These are phyloP conservation scores for Linyphia triangularis DNA, from an alignment of 2,888 invertebrate species.

Conservation along the genomic window DNA sequence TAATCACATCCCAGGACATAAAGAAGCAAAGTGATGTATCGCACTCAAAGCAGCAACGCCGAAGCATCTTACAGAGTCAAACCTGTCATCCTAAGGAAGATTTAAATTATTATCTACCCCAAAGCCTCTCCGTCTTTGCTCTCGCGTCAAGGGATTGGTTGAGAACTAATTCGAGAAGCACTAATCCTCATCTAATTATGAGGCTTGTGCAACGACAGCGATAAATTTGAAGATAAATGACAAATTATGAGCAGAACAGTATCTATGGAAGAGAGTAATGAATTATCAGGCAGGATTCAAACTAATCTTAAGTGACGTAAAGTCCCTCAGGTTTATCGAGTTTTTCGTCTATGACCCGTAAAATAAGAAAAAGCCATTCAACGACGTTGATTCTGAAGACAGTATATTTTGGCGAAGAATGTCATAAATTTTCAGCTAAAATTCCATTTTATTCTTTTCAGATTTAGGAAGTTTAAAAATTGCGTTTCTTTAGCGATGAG, in stretches of 20 bases:
- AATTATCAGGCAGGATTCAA: constrained; percentile 26
- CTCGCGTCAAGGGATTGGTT: neutral
- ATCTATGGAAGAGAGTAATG: neutral
- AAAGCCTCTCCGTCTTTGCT: neutral
- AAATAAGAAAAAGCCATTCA: too few relatives aligned
- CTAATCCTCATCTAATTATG: constrained; percentile 54
- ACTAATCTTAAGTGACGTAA: constrained; percentile 25
- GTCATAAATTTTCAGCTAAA: too few relatives aligned
- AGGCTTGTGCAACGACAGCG: neutral
- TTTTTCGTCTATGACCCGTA: too few relatives aligned
- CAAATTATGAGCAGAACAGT: constrained; percentile 27
- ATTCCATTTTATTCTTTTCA: too few relatives aligned
- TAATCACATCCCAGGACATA: too few relatives aligned
- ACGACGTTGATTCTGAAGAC: too few relatives aligned
- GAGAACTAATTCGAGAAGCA: constrained; percentile 17
- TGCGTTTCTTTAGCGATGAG: too few relatives aligned
- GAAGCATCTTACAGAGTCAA: neutral
- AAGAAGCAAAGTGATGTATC: too few relatives aligned
- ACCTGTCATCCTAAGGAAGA: neutral
- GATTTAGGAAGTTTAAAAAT: too few relatives aligned
- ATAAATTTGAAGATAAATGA: constrained; percentile 55
- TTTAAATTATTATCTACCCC: neutral
- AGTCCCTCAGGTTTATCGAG: neutral
- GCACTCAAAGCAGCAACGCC: neutral
- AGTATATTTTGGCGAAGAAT: too few relatives aligned